phyloP scores from a whole-genome alignment of 2,797 vertebrate species.

The Heteromormyrus szaboi region DNA sequence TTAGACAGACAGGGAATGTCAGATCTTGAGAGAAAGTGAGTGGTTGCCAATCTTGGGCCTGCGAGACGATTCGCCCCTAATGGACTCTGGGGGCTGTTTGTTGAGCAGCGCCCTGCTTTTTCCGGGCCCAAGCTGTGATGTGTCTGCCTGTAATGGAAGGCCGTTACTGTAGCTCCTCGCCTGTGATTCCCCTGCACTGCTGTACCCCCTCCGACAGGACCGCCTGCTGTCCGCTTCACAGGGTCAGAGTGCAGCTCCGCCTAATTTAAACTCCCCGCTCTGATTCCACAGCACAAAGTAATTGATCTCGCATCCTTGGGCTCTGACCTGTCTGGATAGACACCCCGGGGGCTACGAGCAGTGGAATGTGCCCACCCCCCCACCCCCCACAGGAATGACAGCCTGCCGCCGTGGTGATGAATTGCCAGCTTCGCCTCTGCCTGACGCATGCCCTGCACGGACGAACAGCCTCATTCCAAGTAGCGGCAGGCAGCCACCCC shows the following conservation, averaged over 20 bases:
- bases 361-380: neutral
- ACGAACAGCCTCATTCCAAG: conserved; percentile 54
- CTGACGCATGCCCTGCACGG: conserved; percentile 55
- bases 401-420: conserved; percentile 50
- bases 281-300: conserved; percentile 36
- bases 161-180: neutral
- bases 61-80: conserved; percentile 29
- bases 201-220: neutral
- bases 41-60: neutral
- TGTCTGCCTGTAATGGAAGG: neutral
- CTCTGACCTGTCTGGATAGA: conserved; percentile 26
- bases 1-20: neutral
- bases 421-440: conserved; percentile 46
- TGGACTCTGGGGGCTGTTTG: conserved; percentile 25
- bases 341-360: conserved; percentile 19
- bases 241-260: conserved; percentile 30
- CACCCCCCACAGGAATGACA: conserved; percentile 41
- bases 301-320: conserved; percentile 37
- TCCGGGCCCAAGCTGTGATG: neutral
- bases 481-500: neutral
- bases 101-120: neutral
- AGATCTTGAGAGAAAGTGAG: neutral
- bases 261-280: conserved; percentile 41
- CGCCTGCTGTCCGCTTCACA: neutral
- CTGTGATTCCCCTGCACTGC: neutral